Base-by-base conservation (phyloP, 2,888 invertebrate genomes). In the Cheilosia urbana region DNA sequence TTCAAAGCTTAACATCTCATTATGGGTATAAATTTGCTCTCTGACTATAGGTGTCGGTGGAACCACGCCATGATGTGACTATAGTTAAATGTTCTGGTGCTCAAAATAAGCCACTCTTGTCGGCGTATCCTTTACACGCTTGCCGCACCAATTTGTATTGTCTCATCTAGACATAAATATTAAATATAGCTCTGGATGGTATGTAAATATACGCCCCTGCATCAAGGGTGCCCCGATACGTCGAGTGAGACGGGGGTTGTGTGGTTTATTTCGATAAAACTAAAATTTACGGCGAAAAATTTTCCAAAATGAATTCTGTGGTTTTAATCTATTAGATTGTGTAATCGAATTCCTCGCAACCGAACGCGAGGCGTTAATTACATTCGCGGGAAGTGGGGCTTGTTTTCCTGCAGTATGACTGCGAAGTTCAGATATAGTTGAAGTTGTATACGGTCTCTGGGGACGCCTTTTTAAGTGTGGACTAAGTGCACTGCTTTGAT, bases 1-100 rank as follows among this genome's bases (percentile, higher is more conserved):
- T 51, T 15, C 1, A 21, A 51, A 27, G 51, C 27, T 51, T 51
- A 51, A 24, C 21, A 51, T 51, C 51, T 51, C 51, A 51, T 51
- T 24, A 34, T 55, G 27, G 7, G 9, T 9, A 19, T 11, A 21
- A 11, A 21, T 21, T 45, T 17, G 17, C 17, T 15, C 6, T 5
- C 5, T 17, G 17, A 2, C 17, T 17, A 42, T 40, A 40, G 4
- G 11, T 15, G 13, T n/a, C 17, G 5, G 45, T 7, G 2, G 17
- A 7, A 7, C n/a, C 17, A 7, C 6, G 6, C 0, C 5, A 6
- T 42, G 6, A 27, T 45, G 1, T 5, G 17, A 45, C 17, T 7
- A 7, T 6, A n/a, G 45, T 17, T 45, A 45, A 17, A 45, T 45
- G 45, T 17, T 17, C 45, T 45, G 6, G n/a, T 15, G 45, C 42